These are phyloP conservation scores for Zosterops lateralis DNA, from an alignment of 2,113 vertebrate genomes.

Conservation along the genomic window DNA sequence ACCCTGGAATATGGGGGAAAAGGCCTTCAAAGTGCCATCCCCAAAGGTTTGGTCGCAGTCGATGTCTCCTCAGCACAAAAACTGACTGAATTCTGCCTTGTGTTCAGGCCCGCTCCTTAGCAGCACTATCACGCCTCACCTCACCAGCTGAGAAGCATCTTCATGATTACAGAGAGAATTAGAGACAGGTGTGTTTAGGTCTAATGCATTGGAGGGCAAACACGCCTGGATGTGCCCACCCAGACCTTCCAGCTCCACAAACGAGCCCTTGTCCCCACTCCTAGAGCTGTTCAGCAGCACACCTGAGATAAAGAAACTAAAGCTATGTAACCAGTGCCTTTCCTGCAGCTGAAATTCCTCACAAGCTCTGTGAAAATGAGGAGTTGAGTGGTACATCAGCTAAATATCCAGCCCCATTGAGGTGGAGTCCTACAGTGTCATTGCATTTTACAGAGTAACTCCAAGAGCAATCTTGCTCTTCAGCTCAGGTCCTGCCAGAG, in stretches of 20 bases:
- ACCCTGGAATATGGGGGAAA: rapidly evolving
- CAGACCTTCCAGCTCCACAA: neutral
- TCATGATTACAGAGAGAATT: neutral
- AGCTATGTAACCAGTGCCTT: neutral
- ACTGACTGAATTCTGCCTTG: neutral
- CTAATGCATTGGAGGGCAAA: rapidly evolving
- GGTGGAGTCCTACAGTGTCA: neutral
- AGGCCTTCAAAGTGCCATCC: rapidly evolving
- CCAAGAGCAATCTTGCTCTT: neutral
- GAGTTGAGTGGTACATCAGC: rapidly evolving
- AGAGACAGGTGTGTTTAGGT: neutral
- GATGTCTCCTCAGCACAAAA: rapidly evolving
- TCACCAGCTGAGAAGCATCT: neutral
- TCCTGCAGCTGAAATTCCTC: neutral
- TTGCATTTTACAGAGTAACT: neutral
- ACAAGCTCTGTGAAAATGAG: neutral
- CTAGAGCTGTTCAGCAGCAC: neutral
- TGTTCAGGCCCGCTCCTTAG: neutral
- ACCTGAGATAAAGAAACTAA: neutral
- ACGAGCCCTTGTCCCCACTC: neutral
- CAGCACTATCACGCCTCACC: neutral
- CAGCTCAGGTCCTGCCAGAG: neutral
- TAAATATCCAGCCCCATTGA: neutral
- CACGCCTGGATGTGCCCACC: rapidly evolving
- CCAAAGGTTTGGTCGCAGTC: rapidly evolving